Conservation (phyloP, 2,888 invertebrate species). For the Habroteleia sp. region DNA sequence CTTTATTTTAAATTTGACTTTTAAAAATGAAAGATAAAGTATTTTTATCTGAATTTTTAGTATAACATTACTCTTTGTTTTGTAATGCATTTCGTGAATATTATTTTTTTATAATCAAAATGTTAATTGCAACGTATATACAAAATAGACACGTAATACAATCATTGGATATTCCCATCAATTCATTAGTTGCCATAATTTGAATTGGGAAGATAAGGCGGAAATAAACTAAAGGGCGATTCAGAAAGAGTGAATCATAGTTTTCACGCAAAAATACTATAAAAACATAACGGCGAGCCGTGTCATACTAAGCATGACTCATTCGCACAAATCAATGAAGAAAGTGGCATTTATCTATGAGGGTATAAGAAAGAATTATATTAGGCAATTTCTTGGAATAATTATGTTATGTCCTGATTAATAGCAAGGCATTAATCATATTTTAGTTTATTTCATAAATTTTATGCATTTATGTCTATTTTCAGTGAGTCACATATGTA, state of each 20-base stretch:
- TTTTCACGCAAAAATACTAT: constrained; percentile 73
- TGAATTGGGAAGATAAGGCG: constrained; percentile 17
- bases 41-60: too few relatives aligned
- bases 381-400: constrained; percentile 17
- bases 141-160: too few relatives aligned
- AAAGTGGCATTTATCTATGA: constrained; percentile 12
- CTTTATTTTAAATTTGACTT: too few relatives aligned
- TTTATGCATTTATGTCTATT: too few relatives aligned
- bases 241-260: constrained; percentile 71
- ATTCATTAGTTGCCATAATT: constrained; percentile 46
- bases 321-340: constrained; percentile 63
- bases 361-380: constrained; percentile 12
- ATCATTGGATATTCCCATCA: constrained; percentile 40
- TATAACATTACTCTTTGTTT: too few relatives aligned
- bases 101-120: too few relatives aligned
- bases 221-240: constrained; percentile 52
- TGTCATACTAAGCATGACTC: constrained; percentile 68
- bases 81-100: too few relatives aligned
- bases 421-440: constrained; percentile 3
- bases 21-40: too few relatives aligned
- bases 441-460: too few relatives aligned
- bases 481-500: too few relatives aligned
- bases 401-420: constrained; percentile 7
- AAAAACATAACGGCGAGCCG: constrained; percentile 71
- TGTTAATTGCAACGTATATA: too few relatives aligned